Percentiles rank a stretch among this genome's conserved stretches.
phyloP scores from a whole-genome alignment of 2,113 vertebrate species.

The Phrynosoma platyrhinos region DNA sequence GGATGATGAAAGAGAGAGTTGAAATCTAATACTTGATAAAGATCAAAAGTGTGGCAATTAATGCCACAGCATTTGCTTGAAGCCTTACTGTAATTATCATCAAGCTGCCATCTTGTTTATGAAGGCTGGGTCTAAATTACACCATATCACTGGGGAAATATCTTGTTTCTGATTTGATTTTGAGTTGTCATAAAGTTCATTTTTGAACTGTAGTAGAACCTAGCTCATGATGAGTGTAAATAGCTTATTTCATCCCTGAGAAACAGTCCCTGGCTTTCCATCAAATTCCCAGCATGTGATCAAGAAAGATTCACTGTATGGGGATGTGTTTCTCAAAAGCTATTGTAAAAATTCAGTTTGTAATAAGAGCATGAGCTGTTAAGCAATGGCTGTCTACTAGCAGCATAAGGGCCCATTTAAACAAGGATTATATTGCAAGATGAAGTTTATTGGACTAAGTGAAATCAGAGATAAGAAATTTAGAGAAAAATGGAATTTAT shows the following conservation, averaged over 20 bases:
- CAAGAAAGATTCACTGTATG: constrained; percentile 6
- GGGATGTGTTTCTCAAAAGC: constrained; percentile 16
- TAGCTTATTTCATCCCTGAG: constrained; percentile 22
- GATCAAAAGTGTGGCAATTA: constrained; percentile 33
- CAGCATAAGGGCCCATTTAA: constrained; percentile 3
- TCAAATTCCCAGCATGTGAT: constrained; percentile 31
- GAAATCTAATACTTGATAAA: constrained; percentile 22
- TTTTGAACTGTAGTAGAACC: constrained; percentile 9
- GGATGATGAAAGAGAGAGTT: constrained; percentile 29
- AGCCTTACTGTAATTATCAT: constrained; percentile 24
- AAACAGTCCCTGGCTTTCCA: not conserved
- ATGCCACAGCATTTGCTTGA: not conserved
- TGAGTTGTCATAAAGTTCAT: constrained; percentile 6
- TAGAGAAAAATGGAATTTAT: no score
- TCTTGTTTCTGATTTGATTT: constrained; percentile 16
- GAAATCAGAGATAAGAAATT: not conserved
- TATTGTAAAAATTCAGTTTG: constrained; percentile 7
- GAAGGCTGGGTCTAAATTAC: constrained; percentile 6
- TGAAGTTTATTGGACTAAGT: not conserved
- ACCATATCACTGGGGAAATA: constrained; percentile 17
- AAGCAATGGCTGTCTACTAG: not conserved
- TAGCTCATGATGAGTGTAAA: constrained; percentile 16
- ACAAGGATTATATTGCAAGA: not conserved
- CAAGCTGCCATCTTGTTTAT: constrained; percentile 22
- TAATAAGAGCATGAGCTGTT: constrained; percentile 15